phyloP scores from a whole-genome alignment of 2,888 invertebrate genomes.

The Amblyjoppa fuscipennis region DNA sequence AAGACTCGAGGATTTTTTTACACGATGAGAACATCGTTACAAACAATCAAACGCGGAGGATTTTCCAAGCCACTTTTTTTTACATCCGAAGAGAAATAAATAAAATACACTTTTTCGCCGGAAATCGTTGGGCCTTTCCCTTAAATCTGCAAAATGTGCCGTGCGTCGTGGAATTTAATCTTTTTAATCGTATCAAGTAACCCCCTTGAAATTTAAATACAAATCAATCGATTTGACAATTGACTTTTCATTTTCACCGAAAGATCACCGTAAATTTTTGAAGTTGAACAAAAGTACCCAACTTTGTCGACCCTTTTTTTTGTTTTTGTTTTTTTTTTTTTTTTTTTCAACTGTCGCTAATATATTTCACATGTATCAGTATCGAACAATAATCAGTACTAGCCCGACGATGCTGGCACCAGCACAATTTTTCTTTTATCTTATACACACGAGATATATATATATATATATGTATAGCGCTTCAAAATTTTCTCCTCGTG shows the following conservation, averaged over 20 bases:
- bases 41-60: not conserved
- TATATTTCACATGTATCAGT: slow-evolving; percentile 8
- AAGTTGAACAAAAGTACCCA: slow-evolving; percentile 1
- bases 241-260: not conserved
- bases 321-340: not conserved
- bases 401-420: slow-evolving; percentile 43
- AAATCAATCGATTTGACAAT: slow-evolving; percentile 15
- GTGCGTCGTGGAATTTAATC: not conserved
- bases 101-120: not conserved
- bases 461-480: not conserved
- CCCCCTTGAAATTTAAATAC: not conserved
- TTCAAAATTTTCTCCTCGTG: not conserved
- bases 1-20: not conserved
- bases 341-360: not conserved
- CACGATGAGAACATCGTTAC: not conserved
- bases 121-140: not conserved
- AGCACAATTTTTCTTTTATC: slow-evolving; percentile 27
- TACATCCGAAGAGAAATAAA: not conserved
- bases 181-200: not conserved
- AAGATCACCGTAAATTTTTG: not conserved
- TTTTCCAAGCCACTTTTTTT: not conserved
- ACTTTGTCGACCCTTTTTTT: slow-evolving; percentile 13
- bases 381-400: slow-evolving; percentile 37
- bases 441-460: not conserved
- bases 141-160: not conserved